Percentiles rank a stretch among this genome's conserved stretches.
phyloP scores from a whole-genome alignment of 2,888 invertebrate species.

The Cantharis rustica region DNA sequence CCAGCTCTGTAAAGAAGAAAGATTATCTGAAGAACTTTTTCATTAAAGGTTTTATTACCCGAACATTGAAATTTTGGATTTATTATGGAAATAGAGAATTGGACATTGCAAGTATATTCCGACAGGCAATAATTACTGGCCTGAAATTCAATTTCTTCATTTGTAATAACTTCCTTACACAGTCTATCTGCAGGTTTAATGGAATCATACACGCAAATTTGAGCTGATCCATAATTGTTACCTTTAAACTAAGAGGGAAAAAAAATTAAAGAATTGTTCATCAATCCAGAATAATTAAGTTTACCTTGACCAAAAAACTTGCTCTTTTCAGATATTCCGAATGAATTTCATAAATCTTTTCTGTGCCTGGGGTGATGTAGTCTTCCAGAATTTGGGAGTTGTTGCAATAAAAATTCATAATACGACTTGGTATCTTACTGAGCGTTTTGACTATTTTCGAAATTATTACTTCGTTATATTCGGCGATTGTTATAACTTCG shows the following conservation, averaged over 20 bases:
- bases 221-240: conserved; percentile 49
- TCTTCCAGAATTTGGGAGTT: conserved; percentile 61
- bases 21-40: not conserved
- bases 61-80: conserved; percentile 62
- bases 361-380: conserved; percentile 60
- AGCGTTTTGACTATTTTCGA: conserved; percentile 44
- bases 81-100: conserved; percentile 60
- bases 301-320: conserved; percentile 43
- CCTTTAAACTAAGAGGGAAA: conserved; percentile 48
- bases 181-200: conserved; percentile 46
- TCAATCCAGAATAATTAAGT: not conserved
- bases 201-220: conserved; percentile 44
- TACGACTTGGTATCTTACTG: conserved; percentile 45
- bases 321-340: conserved; percentile 47
- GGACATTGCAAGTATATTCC: conserved; percentile 48
- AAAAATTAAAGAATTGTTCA: not conserved
- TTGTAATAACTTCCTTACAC: conserved; percentile 59
- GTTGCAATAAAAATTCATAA: conserved; percentile 49
- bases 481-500: conserved; percentile 55
- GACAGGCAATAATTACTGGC: conserved; percentile 61
- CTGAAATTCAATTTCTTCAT: conserved; percentile 58
- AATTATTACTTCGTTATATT: conserved; percentile 40
- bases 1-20: conserved; percentile 61
- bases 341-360: conserved; percentile 53
- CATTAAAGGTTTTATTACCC: conserved; percentile 53